Evolutionary conservation across 2,888 invertebrate genomes (phyloP).

Genomic region (Parascotia fuliginaria): DNA sequence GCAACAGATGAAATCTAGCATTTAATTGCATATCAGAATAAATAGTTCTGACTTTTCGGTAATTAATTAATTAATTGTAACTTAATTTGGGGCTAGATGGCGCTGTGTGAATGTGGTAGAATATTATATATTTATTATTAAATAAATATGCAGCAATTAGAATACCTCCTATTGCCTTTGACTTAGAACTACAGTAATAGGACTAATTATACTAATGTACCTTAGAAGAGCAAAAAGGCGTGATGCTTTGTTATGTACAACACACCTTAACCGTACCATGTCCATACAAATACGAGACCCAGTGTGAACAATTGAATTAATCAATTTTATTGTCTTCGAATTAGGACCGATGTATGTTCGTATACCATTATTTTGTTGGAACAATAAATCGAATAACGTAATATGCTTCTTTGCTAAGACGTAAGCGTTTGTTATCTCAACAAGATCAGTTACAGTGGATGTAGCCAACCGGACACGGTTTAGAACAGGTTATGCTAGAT

Average conservation of each 20-base stretch:
- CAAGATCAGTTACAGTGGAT: slow-evolving; percentile 12
- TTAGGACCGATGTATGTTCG: slow-evolving; percentile 39
- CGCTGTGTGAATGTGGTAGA: too few relatives aligned
- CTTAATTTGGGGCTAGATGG: too few relatives aligned
- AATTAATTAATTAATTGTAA: too few relatives aligned
- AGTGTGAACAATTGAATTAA: slow-evolving; percentile 49
- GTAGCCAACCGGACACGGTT: slow-evolving; percentile 10
- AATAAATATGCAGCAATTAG: too few relatives aligned
- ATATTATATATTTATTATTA: too few relatives aligned
- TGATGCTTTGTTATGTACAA: background rate
- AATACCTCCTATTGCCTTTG: too few relatives aligned
- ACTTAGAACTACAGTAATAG: too few relatives aligned
- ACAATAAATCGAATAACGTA: slow-evolving; percentile 46
- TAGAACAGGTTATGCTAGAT: slow-evolving; percentile 15
- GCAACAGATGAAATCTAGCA: too few relatives aligned
- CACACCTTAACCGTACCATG: slow-evolving; percentile 3
- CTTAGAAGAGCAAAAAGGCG: too few relatives aligned
- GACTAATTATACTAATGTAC: too few relatives aligned
- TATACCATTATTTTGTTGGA: slow-evolving; percentile 36
- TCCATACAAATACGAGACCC: slow-evolving; percentile 18
- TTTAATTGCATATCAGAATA: too few relatives aligned
- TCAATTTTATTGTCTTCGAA: slow-evolving; percentile 50
- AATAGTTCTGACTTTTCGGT: too few relatives aligned
- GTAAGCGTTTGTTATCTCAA: slow-evolving; percentile 32
- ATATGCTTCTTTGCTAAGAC: slow-evolving; percentile 34